Conservation (phyloP, 1,140 invertebrate genomes). For the Zaprionus inermis region DNA sequence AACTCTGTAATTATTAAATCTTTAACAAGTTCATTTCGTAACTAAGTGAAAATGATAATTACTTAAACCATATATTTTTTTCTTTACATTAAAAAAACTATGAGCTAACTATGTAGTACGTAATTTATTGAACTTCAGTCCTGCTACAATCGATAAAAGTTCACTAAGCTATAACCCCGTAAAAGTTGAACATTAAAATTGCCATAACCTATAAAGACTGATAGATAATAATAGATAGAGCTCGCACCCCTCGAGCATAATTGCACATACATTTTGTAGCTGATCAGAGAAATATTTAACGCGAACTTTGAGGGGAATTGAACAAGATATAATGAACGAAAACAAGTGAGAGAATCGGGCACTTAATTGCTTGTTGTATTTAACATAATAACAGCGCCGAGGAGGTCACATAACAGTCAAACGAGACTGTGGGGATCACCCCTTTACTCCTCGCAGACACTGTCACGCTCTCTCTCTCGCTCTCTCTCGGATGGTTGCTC, state of each 20-base stretch:
- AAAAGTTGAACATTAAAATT: constrained; percentile 32
- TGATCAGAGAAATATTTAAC: constrained; percentile 10
- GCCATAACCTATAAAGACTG: constrained; percentile 7
- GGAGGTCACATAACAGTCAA: constrained; percentile 75
- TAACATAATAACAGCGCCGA: constrained; percentile 70
- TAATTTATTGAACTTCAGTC: background rate
- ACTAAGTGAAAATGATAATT: background rate
- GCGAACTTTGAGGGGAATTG: constrained; percentile 5
- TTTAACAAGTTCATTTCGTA: background rate
- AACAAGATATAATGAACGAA: constrained; percentile 2
- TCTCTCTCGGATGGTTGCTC: constrained; percentile 56
- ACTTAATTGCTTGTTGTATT: constrained; percentile 79
- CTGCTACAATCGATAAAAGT: background rate
- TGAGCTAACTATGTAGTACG: background rate
- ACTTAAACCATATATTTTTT: background rate
- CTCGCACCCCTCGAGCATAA: background rate
- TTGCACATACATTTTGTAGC: constrained; percentile 18
- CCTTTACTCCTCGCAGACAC: background rate
- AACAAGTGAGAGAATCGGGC: constrained; percentile 43
- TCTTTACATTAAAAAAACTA: background rate
- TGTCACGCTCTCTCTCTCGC: constrained; percentile 39
- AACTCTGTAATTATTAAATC: background rate
- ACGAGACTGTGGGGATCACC: background rate
- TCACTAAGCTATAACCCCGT: constrained; percentile 22
- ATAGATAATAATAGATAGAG: constrained; percentile 15